These are phyloP conservation scores for Octodon degus DNA, from an alignment of 2,113 vertebrate species.

Conservation along the genomic window DNA sequence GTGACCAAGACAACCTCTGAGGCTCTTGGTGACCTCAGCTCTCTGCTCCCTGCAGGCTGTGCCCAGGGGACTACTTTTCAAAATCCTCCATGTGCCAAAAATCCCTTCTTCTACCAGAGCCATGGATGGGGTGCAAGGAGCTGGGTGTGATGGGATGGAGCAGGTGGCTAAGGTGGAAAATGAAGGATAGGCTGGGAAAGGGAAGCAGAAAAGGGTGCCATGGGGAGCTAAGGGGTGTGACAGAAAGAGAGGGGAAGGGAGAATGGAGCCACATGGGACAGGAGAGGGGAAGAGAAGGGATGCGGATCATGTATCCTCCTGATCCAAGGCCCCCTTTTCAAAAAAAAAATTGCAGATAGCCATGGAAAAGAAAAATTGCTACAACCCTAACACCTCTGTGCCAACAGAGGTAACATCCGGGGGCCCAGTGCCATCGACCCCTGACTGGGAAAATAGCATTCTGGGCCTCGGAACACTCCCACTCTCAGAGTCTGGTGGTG, in stretches of 20 bases:
- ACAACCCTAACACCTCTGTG: neutral
- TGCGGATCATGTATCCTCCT: neutral
- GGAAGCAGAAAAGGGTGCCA: rapidly evolving
- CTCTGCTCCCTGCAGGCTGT: neutral
- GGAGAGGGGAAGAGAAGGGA: neutral
- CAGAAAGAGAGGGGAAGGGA: neutral
- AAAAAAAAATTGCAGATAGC: neutral
- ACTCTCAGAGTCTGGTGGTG: neutral
- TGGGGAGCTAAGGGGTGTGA: rapidly evolving
- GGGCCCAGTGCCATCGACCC: rapidly evolving
- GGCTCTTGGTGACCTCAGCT: neutral
- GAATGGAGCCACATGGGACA: neutral
- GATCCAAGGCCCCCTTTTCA: neutral
- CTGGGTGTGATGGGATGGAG: neutral
- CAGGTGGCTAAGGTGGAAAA: no score
- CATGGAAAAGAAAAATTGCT: neutral
- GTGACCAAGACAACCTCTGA: neutral
- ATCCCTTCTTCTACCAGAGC: neutral
- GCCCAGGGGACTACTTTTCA: neutral
- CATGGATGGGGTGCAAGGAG: neutral
- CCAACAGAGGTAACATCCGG: neutral
- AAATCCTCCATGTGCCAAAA: no score
- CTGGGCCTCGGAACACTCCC: rapidly evolving
- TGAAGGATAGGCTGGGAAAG: neutral
- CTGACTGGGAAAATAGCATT: rapidly evolving